These are phyloP conservation scores for Otus scops DNA, from an alignment of 2,797 vertebrate species.

Conservation along the genomic window DNA sequence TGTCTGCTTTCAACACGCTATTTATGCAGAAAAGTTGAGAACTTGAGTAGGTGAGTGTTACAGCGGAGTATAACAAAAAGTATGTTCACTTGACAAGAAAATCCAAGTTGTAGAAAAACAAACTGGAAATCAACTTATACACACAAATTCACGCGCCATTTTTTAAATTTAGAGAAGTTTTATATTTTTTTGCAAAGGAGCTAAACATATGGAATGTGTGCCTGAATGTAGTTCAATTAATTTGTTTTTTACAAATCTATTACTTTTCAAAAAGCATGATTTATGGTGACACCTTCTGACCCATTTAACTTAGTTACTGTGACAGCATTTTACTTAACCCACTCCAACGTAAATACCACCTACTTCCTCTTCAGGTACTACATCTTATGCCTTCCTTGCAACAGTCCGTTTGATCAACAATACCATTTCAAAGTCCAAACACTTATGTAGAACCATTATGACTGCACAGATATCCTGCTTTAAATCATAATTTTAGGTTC, in stretches of 20 bases:
- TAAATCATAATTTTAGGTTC: neutral
- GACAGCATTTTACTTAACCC: slow-evolving; percentile 8
- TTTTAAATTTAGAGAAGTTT: neutral
- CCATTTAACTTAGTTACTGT: neutral
- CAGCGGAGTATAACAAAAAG: neutral
- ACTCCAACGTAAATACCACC: neutral
- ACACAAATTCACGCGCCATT: neutral
- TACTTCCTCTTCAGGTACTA: slow-evolving; percentile 22
- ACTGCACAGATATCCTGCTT: neutral
- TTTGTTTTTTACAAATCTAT: neutral
- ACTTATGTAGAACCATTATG: neutral
- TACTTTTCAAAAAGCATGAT: neutral
- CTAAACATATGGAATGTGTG: fast-evolving
- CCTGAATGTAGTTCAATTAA: neutral
- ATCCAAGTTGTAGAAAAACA: neutral
- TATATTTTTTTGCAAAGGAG: neutral
- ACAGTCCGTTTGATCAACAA: neutral
- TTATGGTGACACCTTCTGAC: neutral
- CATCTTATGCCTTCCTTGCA: neutral
- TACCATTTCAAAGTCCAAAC: slow-evolving; percentile 11
- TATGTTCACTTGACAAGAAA: neutral
- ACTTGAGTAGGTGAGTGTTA: slow-evolving; percentile 23
- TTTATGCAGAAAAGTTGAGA: neutral
- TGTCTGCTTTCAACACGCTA: neutral
- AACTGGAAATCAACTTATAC: neutral